Conservation (phyloP, 2,113 vertebrate species). For the Paramisgurnus dabryanus region DNA sequence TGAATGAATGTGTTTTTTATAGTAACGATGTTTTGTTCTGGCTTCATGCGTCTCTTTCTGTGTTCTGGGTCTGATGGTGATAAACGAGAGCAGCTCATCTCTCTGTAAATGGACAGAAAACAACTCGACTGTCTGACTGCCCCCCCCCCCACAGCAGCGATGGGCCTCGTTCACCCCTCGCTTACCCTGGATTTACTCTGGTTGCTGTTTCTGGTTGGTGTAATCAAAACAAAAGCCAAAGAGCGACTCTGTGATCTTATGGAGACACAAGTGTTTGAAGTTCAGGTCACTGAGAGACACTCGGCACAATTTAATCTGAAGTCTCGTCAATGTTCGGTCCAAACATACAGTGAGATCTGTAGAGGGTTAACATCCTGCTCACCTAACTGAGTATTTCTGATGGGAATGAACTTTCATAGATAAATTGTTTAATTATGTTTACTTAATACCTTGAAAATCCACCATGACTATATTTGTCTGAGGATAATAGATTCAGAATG, state of each 20-base stretch:
- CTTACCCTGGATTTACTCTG: constrained; percentile 47
- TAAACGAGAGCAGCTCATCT: neutral
- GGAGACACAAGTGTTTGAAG: constrained; percentile 63
- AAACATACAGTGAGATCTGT: constrained; percentile 45
- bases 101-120: no score
- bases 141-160: constrained; percentile 12
- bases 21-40: neutral
- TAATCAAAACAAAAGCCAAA: constrained; percentile 62
- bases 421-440: no score
- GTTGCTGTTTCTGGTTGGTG: constrained; percentile 56
- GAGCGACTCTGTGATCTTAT: constrained; percentile 61
- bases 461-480: no score
- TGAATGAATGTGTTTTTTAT: neutral
- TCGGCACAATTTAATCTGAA: constrained; percentile 57
- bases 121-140: neutral
- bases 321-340: constrained; percentile 61
- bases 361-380: no score
- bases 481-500: no score
- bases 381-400: no score
- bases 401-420: no score
- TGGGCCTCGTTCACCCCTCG: constrained; percentile 47
- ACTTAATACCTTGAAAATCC: no score
- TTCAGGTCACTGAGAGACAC: constrained; percentile 39
- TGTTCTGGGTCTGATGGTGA: neutral
- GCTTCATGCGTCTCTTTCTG: neutral